Percentiles rank a stretch among this genome's conserved stretches.
These are phyloP conservation scores for Urocynchramus pylzowi DNA, from an alignment of 2,113 vertebrate species.

Conservation along the genomic window DNA sequence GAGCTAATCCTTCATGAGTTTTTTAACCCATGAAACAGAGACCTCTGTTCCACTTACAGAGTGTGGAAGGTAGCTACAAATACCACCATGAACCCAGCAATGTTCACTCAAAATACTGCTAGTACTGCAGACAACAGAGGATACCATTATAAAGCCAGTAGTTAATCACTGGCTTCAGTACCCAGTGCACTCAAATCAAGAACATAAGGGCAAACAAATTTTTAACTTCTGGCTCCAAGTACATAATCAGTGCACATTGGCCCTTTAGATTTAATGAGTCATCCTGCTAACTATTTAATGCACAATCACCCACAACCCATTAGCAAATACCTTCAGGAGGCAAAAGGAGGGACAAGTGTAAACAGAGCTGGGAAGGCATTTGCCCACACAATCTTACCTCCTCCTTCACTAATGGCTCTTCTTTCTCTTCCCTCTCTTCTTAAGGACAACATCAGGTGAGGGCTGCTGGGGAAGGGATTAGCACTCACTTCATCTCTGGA, in stretches of 20 bases:
- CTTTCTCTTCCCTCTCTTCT: background rate
- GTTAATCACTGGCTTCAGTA: background rate
- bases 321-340: background rate
- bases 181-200: background rate
- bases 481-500: rapidly evolving
- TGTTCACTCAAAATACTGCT: background rate
- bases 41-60: background rate
- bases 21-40: background rate
- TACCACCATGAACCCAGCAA: background rate
- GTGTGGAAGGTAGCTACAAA: background rate
- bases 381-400: background rate
- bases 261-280: background rate
- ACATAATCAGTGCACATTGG: background rate
- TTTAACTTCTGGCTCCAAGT: background rate
- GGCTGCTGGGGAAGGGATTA: background rate
- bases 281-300: background rate
- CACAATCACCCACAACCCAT: background rate
- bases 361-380: background rate
- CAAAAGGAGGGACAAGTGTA: background rate
- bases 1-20: too few species aligned
- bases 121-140: background rate
- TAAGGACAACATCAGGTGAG: background rate
- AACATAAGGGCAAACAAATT: background rate
- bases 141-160: rapidly evolving
- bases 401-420: background rate